Base-by-base conservation (phyloP, 2,888 invertebrate genomes). In the Athalia cordata region DNA sequence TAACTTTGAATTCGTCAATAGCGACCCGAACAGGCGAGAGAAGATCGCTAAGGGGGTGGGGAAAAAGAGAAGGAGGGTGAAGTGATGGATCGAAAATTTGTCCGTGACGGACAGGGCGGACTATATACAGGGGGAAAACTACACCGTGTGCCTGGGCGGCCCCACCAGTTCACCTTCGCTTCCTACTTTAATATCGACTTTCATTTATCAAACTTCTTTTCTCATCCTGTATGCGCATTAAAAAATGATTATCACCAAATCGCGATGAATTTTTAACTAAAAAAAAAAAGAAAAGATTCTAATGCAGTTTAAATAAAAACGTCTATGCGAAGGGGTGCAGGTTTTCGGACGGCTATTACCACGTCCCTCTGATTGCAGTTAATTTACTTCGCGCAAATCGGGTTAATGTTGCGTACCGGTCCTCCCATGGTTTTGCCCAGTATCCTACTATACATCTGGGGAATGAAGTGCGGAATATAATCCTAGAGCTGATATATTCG, bases 301-400 rank as follows among this genome's bases (percentile, higher is more conserved):
- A 29, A 29, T 29, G 29, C 29, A 29, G 29, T 29, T 29, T 29
- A 29, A 29, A 29, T 2, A 29, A 29, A 29, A 29, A 29, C 29
- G 29, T 29, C 66, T 66, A n/a, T n/a, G 66, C 15, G 52, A 78
- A 47, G 62, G 72, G 80, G 77, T 77, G 72, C 47, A 59, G 59
- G 77, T 50, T 49, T 29, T 29, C 29, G 77, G 77, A 75, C 81
- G 82, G 84, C 84, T 82, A 84, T 82, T 29, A 29, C 29, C 29
- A 29, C 86, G 85, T 85, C 85, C 85, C 86, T 85, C 86, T 88
- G 89, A 89, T 89, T 89, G 89, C 87, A 88, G 89, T 88, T 89
- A 89, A 89, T 89, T 90, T 89, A 86, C 87, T 86, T 86, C 84
- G 85, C 85, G 87, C 29, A 29, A 89, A 89, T 89, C 89, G 89